Conservation (phyloP, 37 sponge, comb jelly and placozoan species). For the Chondrosia reniformis region DNA sequence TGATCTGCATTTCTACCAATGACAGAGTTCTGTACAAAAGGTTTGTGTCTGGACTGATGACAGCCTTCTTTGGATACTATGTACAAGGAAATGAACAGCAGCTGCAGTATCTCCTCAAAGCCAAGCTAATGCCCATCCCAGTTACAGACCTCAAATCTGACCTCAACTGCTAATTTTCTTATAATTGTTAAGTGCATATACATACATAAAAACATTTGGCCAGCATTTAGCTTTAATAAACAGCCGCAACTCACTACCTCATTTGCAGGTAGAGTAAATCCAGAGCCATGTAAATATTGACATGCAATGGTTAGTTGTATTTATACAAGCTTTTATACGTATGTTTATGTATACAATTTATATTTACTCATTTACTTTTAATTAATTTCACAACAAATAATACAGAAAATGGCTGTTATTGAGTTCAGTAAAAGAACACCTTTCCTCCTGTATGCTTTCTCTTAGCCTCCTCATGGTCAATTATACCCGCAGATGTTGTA, state of each 20-base stretch:
- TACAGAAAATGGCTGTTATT: too few relatives aligned
- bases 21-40: constrained; percentile 43
- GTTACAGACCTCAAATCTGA: constrained; percentile 28
- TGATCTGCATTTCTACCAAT: constrained; percentile 35
- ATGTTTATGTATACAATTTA: too few relatives aligned
- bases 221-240: too few relatives aligned
- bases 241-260: too few relatives aligned
- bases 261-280: too few relatives aligned
- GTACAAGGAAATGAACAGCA: constrained; percentile 42
- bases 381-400: too few relatives aligned
- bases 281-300: too few relatives aligned
- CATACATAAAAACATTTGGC: background rate
- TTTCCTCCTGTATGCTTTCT: constrained; percentile 98
- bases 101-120: constrained; percentile 28
- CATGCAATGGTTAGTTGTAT: too few relatives aligned
- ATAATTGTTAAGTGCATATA: background rate
- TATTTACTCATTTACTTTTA: too few relatives aligned
- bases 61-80: constrained; percentile 45
- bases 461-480: constrained; percentile 99
- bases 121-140: constrained; percentile 37
- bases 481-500: constrained; percentile 94
- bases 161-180: constrained; percentile 30
- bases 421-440: constrained; percentile 94
- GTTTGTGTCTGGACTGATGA: constrained; percentile 41
- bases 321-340: background rate